These are phyloP conservation scores for Diogma glabrata DNA, from an alignment of 2,888 invertebrate genomes.

Conservation along the genomic window DNA sequence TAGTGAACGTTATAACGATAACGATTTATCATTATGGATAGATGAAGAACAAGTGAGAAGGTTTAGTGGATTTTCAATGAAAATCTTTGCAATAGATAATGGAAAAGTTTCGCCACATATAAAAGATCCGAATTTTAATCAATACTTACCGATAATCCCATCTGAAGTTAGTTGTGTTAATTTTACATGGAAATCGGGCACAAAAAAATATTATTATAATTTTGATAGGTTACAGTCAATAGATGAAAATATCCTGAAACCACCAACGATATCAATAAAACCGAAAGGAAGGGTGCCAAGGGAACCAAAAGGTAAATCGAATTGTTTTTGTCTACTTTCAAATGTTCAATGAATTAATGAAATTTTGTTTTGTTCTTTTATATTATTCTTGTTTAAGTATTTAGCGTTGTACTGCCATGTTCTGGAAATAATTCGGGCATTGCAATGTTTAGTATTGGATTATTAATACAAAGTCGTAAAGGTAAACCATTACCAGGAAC, in stretches of 20 bases:
- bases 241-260: conserved; percentile 70
- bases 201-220: conserved; percentile 71
- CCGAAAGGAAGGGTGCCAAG: conserved; percentile 75
- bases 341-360: not conserved
- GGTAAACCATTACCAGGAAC: conserved; percentile 74
- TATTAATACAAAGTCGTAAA: conserved; percentile 69
- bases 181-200: conserved; percentile 81
- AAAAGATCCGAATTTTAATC: conserved; percentile 80
- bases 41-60: conserved; percentile 83
- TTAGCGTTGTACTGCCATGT: conserved; percentile 79
- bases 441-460: conserved; percentile 76
- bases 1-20: too few species aligned
- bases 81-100: conserved; percentile 80
- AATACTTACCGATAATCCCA: conserved; percentile 80
- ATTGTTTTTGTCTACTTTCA: not conserved
- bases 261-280: conserved; percentile 80
- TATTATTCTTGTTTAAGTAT: conserved; percentile 49
- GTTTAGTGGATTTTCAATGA: conserved; percentile 78
- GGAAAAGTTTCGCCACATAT: conserved; percentile 79
- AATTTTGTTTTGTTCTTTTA: not conserved
- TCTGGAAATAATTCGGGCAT: conserved; percentile 79
- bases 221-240: conserved; percentile 77
- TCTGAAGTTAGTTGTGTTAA: conserved; percentile 84
- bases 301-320: conserved; percentile 61
- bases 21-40: conserved; percentile 75